phyloP scores from a whole-genome alignment of 2,113 vertebrate species.

The Pedionomus torquatus region DNA sequence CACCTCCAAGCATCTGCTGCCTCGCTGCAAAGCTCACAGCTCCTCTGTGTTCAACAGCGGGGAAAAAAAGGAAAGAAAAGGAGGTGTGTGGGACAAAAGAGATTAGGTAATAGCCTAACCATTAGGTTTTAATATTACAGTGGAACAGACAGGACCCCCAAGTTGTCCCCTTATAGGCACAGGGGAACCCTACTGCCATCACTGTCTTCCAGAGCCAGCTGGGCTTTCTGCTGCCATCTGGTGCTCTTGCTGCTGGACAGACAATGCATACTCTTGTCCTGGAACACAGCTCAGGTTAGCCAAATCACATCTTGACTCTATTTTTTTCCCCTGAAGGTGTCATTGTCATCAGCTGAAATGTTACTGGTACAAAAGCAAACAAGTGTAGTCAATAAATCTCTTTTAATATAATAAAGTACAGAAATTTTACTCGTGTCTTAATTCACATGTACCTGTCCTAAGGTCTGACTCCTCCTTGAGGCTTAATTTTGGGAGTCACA shows the following conservation, averaged over 20 bases:
- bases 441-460: fast-evolving
- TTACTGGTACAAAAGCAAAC: not conserved
- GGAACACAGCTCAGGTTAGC: not conserved
- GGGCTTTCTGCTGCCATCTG: not conserved
- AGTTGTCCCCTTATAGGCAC: fast-evolving
- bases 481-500: too few relatives aligned
- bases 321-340: not conserved
- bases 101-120: not conserved
- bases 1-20: not conserved
- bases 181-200: fast-evolving
- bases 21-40: not conserved
- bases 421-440: not conserved
- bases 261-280: fast-evolving
- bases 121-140: not conserved
- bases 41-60: not conserved
- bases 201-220: fast-evolving
- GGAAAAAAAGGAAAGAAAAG: too few relatives aligned
- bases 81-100: too few relatives aligned
- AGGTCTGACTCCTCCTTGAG: too few relatives aligned
- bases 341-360: not conserved
- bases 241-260: fast-evolving
- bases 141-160: not conserved
- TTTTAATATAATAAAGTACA: too few relatives aligned
- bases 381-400: not conserved
- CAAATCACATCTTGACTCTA: not conserved